Conservation (phyloP, 2,888 invertebrate genomes). For the Argyra leucocephala region DNA sequence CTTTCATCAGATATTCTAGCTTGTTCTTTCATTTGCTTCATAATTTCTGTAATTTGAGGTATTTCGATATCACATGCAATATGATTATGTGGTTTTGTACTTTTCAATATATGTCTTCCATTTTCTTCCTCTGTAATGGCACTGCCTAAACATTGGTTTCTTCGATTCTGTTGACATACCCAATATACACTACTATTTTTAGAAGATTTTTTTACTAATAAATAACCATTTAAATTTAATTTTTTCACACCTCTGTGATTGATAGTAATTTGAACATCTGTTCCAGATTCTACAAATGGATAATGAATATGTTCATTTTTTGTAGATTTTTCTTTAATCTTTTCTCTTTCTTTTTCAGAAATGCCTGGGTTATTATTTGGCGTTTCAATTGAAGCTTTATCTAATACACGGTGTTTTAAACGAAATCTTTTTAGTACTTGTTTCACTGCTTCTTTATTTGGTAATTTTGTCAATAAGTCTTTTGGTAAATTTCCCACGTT, state of each 20-base stretch:
- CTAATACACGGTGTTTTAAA: background rate
- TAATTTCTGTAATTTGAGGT: background rate
- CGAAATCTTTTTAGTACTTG: background rate
- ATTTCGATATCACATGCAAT: background rate
- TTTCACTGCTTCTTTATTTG: no score
- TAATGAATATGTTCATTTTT: background rate
- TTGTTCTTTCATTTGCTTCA: background rate
- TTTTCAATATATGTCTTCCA: background rate
- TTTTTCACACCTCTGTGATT: background rate
- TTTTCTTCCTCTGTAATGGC: background rate
- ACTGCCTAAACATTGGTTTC: background rate
- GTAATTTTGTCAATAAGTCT: background rate
- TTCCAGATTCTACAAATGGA: background rate
- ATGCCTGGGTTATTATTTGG: background rate
- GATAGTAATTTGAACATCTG: background rate
- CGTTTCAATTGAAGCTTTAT: background rate
- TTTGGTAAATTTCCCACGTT: background rate
- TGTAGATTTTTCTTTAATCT: background rate
- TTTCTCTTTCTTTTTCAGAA: no score
- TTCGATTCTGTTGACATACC: background rate
- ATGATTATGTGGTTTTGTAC: conserved; percentile 4
- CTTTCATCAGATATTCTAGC: background rate
- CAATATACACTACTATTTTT: background rate
- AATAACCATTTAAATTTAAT: conserved; percentile 1
- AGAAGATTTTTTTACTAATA: background rate